A percentile compares a stretch with the other conserved stretches of the same genome.
Conservation (phyloP, 92 coral and sea anemone genomes). For the Virgularia gustaviana region DNA sequence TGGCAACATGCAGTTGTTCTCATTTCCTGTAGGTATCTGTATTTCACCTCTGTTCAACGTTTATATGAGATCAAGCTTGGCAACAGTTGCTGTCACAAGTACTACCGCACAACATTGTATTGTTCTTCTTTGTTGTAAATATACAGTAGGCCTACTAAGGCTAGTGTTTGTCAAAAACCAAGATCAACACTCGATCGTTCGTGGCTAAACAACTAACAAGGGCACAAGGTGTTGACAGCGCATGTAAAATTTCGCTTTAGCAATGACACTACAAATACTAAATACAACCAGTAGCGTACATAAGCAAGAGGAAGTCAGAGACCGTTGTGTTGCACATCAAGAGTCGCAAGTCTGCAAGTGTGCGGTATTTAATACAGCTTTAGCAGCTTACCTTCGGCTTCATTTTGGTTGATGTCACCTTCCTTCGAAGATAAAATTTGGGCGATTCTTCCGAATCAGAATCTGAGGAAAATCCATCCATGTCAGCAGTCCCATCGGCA, state of each 20-base stretch:
- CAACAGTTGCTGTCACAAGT: not conserved
- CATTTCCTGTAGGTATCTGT: too few relatives aligned
- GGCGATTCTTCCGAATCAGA: conserved; percentile 60
- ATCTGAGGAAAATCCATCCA: conserved; percentile 7
- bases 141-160: not conserved
- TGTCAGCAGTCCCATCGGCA: conserved; percentile 15
- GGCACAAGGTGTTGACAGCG: not conserved
- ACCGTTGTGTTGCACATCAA: too few relatives aligned
- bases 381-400: conserved; percentile 68
- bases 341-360: not conserved
- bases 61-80: too few relatives aligned
- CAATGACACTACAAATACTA: not conserved
- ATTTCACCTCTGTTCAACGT: too few relatives aligned
- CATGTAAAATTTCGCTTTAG: not conserved
- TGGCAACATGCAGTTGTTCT: too few relatives aligned
- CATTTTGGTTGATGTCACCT: conserved; percentile 77
- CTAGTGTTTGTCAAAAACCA: not conserved
- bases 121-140: not conserved
- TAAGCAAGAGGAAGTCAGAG: too few relatives aligned
- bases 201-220: not conserved
- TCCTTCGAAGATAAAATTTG: conserved; percentile 74
- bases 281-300: not conserved
- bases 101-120: not conserved
- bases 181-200: not conserved
- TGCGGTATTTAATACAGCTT: too few relatives aligned